These are phyloP conservation scores for Indri indri DNA, from an alignment of 2,113 vertebrate species.

Conservation along the genomic window DNA sequence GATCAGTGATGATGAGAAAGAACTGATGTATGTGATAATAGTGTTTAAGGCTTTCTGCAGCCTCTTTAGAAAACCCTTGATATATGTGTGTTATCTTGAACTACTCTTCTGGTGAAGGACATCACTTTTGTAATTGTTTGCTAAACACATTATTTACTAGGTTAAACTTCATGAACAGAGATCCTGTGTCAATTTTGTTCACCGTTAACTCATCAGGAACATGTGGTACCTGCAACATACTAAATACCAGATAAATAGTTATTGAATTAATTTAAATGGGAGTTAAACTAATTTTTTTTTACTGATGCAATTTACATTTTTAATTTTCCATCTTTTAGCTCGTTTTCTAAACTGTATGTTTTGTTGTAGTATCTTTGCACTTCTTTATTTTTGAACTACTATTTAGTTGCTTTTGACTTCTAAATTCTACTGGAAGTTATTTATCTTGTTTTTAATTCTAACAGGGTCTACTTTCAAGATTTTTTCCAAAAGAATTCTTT, in stretches of 20 bases:
- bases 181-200: background rate
- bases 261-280: background rate
- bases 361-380: background rate
- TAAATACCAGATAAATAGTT: background rate
- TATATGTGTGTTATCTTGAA: background rate
- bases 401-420: background rate
- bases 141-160: background rate
- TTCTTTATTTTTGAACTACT: background rate
- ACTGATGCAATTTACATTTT: background rate
- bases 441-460: background rate
- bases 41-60: background rate
- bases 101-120: background rate
- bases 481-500: background rate
- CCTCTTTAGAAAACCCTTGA: background rate
- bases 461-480: background rate
- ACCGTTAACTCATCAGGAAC: background rate
- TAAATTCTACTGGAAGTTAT: background rate
- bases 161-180: background rate
- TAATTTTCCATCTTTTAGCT: background rate
- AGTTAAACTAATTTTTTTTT: conserved; percentile 21
- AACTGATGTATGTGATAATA: background rate
- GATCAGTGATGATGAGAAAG: background rate
- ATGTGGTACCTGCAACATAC: background rate
- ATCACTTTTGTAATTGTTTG: background rate
- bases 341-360: background rate